Evolutionary conservation across 2,888 invertebrate genomes (phyloP), one percentile per base, ranked within the genome.

Genomic region (Coleophora deauratella): DNA sequence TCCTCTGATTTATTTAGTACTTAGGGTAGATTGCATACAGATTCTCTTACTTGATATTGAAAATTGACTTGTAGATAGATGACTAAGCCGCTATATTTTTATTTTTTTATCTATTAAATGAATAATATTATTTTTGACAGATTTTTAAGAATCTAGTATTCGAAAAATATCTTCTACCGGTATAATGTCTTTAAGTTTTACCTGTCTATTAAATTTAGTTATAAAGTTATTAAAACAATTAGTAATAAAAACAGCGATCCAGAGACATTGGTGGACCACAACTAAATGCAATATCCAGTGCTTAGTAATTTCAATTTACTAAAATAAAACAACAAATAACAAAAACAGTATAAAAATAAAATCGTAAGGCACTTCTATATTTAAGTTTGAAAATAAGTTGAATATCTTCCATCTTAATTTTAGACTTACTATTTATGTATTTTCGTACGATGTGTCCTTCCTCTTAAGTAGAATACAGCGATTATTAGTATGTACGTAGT

Each of bases 321-420:
- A 59, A 67, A 60, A 56, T 52, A 66, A 55, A 71, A 61, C 50
- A 61, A 64, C 62, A 60, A 65, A 62, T 35, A 44, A 45, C 45
- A 56, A 65, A 66, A 67, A 68, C 49, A 65, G 65, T 76, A 71
- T 63, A 75, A 75, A 82, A 82, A 82, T 69, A 73, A 79, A 79
- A 77, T 75, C 61, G 77, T 85, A 85, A 85, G 85, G 85, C 85
- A 85, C 85, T 84, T 84, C 79, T 82, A 80, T 81, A 72, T 81
- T 71, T 63, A 68, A 74, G 67, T 41, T 76, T 74, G 73, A 77
- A 77, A 67, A 59, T 54, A 76, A 62, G 62, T 68, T 70, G 58
- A 58, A 66, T 4, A 52, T 66, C 58, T 53, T 64, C 59, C 66
- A 59, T 66, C 65, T 71, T 70, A 72, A 45, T 51, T 59, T 62